Evolutionary conservation across 2,113 vertebrate species (phyloP), one percentile per base, ranked within the genome.

Genomic region (Perca schrenkii): DNA sequence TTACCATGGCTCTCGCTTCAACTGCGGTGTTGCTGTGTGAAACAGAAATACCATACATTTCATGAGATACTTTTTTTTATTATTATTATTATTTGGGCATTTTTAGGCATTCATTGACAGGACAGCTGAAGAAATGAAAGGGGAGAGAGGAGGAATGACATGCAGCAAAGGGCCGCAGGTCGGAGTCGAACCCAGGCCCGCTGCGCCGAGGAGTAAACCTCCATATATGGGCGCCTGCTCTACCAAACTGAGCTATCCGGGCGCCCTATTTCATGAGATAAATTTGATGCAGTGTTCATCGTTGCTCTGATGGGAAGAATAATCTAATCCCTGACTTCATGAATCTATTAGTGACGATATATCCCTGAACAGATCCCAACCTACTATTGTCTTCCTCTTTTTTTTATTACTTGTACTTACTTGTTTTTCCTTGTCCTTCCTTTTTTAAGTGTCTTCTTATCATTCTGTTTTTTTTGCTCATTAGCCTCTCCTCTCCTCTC

Each of bases 361-460:
- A 60, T 79, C 65, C 57, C 25, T 17, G 57, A 80, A 66, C 60
- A 64, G 16, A 31, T 52, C 25, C n/a, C 65, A 69, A 11, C 16
- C 70, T 73, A 72, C 54, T 80, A 79, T 72, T 53, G 49, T 56
- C 31, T 64, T 71, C 17, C 50, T 74, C 8, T 85, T 13, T 46
- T 79, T 56, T 66, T 25, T 16, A 31, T 28, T 28, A 28, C 28
- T 28, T 28, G 28, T 28, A 28, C 28, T 28, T 28, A 12, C 47
- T 53, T 58, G 8, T 79, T 80, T 57, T 73, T 53, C 21, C 50
- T 79, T 72, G 70, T 80, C 77, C 69, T 21, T 79, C 71, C 75
- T 63, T 83, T 85, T 84, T 77, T 81, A 76, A 76, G 46, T 71
- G 12, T 71, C 17, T 25, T 87, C 54, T 85, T 50, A 54, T 61